Base-by-base conservation (phyloP, 2,113 vertebrate genomes). In the Sebastes schlegelii region DNA sequence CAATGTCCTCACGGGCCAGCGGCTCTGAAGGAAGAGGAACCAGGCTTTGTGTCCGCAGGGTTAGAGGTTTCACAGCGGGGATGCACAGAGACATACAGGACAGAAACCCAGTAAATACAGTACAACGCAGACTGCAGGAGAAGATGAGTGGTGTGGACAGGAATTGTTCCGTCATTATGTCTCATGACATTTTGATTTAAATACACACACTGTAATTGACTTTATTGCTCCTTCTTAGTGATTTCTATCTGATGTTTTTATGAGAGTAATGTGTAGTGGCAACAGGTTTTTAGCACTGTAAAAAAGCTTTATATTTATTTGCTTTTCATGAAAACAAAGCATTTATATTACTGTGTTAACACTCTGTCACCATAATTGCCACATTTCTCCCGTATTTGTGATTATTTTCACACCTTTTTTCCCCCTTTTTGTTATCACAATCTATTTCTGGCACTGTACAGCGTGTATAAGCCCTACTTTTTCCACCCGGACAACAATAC, bases 1-100 rank as follows among this genome's bases (percentile, higher is more conserved):
- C 52, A 85, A 88, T 81, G 73, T 89, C 74, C 65, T 92, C 72
- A 83, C 6, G 64, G 88, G 60, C 84, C 89, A 89, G 79, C 80
- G 52, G 75, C 71, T 86, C 64, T 63, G 67, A 83, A 81, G 79
- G 82, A 82, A 68, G 70, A 78, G 54, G 75, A 83, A 74, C 67
- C 13, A 8, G n/a, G 72, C 55, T 71, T 60, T 86, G 71, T 77
- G 73, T 75, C 49, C 49, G 21, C 8, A 66, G 68, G 48, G 62
- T 80, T 63, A 2, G 46, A 75, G 21, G 77, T 81, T 77, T 84
- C 64, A 63, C 71, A 82, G 66, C 65, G 69, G 68, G 74, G 58
- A 57, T 46, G 71, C 17, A 64, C 9, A 48, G 8, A 34, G 46
- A 49, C 2, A 60, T 64, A 26, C 0, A 60, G 70, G 40, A 55